Base-by-base conservation (phyloP, 2,797 vertebrate genomes). In the Lindbergichthys nudifrons region DNA sequence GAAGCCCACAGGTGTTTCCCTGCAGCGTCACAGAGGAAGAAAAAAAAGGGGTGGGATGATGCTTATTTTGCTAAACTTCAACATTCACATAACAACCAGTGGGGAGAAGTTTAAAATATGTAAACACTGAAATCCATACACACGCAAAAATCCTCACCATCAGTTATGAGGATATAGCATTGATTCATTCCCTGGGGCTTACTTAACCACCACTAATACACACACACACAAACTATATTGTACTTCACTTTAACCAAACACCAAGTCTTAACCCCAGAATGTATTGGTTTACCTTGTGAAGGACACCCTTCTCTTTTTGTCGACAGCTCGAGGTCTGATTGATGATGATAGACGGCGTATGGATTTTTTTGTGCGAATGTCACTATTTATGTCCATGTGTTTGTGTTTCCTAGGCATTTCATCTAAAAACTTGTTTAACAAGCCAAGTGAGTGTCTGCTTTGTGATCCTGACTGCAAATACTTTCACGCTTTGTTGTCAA, bases 381-480 rank as follows among this genome's bases (percentile, higher is more conserved):
- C 10, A 58, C 30, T 42, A 48, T 26, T 60, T 0, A 30, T 39
- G 57, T 51, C 12, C 15, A 0, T 19, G 15, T 16, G 1, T 18
- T 48, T 52, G 5, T 21, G 3, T 30, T 70, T 69, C 50, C 1
- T 16, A 12, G 16, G 7, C 9, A 75, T 45, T 30, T 59, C 0
- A 50, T 56, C 54, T 36, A 10, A 65, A 83, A 83, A 86, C 88
- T 58, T 0, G 85, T 68, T 62, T n/a, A 52, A 72, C 87, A 65
- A 79, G 88, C 51, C 36, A 1, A 46, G 77, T 50, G 30, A 64
- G 69, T 62, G n/a, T n/a, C 7, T 45, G 36, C 39, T 62, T 30
- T 56, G 45, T 32, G 11, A 62, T 26, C 2, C 10, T 30, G 4
- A 16, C 14, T 46, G 2, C 1, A 0, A 7, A 32, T 53, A 11